Evolutionary conservation across 2,113 vertebrate genomes (phyloP), one percentile per base, ranked within the genome.

Genomic region (Plectropomus leopardus): DNA sequence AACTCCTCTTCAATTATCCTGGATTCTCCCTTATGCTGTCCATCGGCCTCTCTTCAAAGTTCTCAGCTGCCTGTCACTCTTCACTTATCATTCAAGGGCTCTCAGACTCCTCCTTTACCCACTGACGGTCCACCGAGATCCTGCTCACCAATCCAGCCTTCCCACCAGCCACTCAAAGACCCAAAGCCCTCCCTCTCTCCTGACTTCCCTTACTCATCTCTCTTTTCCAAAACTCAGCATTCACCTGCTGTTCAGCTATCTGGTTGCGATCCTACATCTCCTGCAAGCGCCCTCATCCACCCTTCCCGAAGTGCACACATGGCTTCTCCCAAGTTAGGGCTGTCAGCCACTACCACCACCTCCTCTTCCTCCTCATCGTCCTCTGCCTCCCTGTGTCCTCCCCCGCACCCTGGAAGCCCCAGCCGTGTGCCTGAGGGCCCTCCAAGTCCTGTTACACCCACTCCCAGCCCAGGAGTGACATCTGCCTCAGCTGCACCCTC

Each of bases 391-490:
- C 70, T 94, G 58, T 94, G 93, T 84, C 94, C 93, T 51, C 93
- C 93, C 58, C 90, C 89, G 1, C 94, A 94, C 61, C 93, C 93
- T 17, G 89, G 93, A 55, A 94, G 93, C 77, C 93, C 93, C 36
- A 94, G 92, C 23, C 93, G 93, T 7, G 94, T 96, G 55, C 94
- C 96, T 4, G 95, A 95, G 40, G 94, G 95, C 4, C 93, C 95
- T 1, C 93, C 95, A 26, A 97, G 96, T 90, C 96, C 96, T 17
- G 92, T 95, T 45, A 94, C 95, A n/a, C 94, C 95, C 0, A 91
- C 84, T 19, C 92, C 94, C 15, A 95, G 93, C 28, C 92, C 96
- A 63, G 96, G 96, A 85, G 95, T 96, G 67, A 94, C 96, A 13
- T 92, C 94, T 13, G 85, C 92, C 42, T 91, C 94, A 24, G 78